phyloP scores from a whole-genome alignment of 2,888 invertebrate genomes.

The Anthoptus insignis region DNA sequence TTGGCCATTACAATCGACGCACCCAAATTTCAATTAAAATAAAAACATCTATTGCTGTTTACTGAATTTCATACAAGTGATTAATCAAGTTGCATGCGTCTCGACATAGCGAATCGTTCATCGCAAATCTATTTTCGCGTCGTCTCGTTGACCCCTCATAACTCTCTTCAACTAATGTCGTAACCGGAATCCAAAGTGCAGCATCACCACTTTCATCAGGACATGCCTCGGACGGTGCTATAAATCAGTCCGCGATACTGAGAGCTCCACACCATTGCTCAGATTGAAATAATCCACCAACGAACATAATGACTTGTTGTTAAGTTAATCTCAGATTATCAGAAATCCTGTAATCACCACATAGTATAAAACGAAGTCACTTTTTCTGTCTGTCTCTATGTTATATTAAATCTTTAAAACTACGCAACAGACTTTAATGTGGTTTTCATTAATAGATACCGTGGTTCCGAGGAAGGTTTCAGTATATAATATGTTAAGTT shows the following conservation, averaged over 20 bases:
- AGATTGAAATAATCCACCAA: constrained; percentile 21
- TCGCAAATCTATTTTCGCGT: constrained; percentile 56
- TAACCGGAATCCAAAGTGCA: constrained; percentile 62
- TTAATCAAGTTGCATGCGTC: not conserved
- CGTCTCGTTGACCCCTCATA: constrained; percentile 57
- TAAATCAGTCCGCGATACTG: constrained; percentile 24
- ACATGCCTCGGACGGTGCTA: constrained; percentile 13
- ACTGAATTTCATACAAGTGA: not conserved
- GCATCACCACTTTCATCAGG: constrained; percentile 47
- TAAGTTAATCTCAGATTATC: no score
- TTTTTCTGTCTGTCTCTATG: no score
- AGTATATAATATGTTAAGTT: no score
- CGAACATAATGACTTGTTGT: not conserved
- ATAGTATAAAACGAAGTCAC: no score
- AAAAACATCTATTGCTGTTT: not conserved
- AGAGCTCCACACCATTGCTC: constrained; percentile 13
- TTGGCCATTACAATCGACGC: no score
- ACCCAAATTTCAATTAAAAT: not conserved
- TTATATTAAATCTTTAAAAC: no score
- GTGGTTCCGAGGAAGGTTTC: no score
- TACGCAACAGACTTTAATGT: no score
- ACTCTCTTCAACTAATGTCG: constrained; percentile 58
- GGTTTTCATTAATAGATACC: no score
- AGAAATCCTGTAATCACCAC: no score
- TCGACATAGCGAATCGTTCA: constrained; percentile 46